Base-by-base conservation (phyloP, 64 coral and sea anemone genomes). In the Exaiptasia diaphana region DNA sequence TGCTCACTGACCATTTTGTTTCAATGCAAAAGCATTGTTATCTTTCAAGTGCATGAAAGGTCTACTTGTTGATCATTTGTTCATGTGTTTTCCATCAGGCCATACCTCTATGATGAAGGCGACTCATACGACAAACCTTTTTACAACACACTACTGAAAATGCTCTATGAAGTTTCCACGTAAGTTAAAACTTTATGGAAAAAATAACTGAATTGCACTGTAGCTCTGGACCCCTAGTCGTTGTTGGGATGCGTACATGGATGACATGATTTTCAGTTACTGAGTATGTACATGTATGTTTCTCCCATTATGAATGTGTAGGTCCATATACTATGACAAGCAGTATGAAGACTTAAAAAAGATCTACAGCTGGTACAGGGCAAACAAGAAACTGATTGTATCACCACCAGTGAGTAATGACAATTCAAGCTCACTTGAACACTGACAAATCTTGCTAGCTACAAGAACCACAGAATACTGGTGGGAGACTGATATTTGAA, bases 91-190 rank as follows among this genome's bases (percentile, higher is more conserved):
- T 79, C 39, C 29, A 38, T n/a, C 68, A 99, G 95, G 36, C 95
- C 95, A 17, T 92, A 80, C 48, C 74, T 99, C 75, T 99, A 89
- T 77, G 95, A 99, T 53, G 89, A 99, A 56, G 95, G 89, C 23
- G 95, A 99, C 40, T 78, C 89, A 22, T 99, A 99, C 85, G 95
- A 99, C 75, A 99, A 74, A 71, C 95, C 95, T 9, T 99, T 99
- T 54, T 92, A 99, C 64, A 77, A 67, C 55, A 93, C 90, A 6
- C 24, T 99, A 35, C n/a, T 99, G 32, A 99, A 99, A 77, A 88
- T 99, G 85, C 74, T 99, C 23, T 93, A 91, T 71, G 90, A 99
- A 39, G 95, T 99, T 57, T 79, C 90, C 80, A 99, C 54, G 95
- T 99, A 93, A 91, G 74, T 90, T 33, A 58, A 23, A 31, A 49